Base-by-base conservation (phyloP, 2,797 vertebrate genomes). In the Argentina silus region DNA sequence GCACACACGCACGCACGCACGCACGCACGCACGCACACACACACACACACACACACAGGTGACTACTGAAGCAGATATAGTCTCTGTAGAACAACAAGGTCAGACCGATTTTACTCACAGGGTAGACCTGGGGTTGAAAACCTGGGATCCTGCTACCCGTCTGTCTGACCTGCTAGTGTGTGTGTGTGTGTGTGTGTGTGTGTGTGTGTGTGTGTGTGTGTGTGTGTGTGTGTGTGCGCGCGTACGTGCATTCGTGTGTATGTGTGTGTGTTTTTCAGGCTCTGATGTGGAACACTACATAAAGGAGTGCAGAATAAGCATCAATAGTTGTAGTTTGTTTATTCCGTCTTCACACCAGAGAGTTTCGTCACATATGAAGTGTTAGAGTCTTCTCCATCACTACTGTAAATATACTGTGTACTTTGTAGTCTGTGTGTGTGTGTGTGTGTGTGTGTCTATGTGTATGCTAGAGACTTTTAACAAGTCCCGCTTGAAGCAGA, bases 41-140 rank as follows among this genome's bases (percentile, higher is more conserved):
- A 56, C 50, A 7, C 11, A 48, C 17, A 7, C 3, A 11, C 27
- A 36, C 27, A 36, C 27, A 36, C 27, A 36, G 27, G 1, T 15
- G 27, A 73, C 27, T 36, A 36, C 27, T 36, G 27, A 36, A 36
- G 36, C 27, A 70, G 72, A 75, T 72, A 36, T 36, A 36, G 27
- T 36, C 27, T 36, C 10, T n/a, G 53, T 65, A 77, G 67, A 62
- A 76, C 59, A 84, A 82, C 69, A 70, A 78, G 70, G 74, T 81
- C 79, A 81, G 43, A 50, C 19, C 65, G 65, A 74, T 12, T 66
- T 72, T 67, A 72, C 6, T 47, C 43, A 64, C 42, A 10, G 43
- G 17, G 23, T 36, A 36, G 27, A 19, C 74, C 73, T 62, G 2
- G 69, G 73, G 51, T 60, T 8, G 5, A 42, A 42, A 27, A 45